Base-by-base conservation (phyloP, 2,888 invertebrate species). In the Aethes cnicana region DNA sequence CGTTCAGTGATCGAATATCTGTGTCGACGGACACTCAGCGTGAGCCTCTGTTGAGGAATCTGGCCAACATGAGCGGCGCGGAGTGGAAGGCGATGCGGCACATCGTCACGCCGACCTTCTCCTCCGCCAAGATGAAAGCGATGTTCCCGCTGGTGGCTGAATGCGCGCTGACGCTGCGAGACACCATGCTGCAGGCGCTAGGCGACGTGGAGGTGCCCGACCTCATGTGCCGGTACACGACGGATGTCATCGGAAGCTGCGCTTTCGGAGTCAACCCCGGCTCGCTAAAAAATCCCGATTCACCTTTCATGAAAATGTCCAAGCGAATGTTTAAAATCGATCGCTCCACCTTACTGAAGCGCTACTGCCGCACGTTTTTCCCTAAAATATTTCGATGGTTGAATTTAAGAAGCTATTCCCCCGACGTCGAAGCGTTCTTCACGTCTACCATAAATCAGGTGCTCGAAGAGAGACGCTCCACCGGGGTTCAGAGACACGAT, bases 81-180 rank as follows among this genome's bases (percentile, higher is more conserved):
- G 88, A 88, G 57, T 90, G 90, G 90, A 86, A 77, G 61, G 74
- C 79, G 17, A 87, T 90, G 85, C 68, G 89, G 42, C 82, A 84
- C 20, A 84, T 87, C 48, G 80, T 90, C 8, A 81, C 85, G 4
- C 88, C 89, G 7, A 81, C 86, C n/a, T 90, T 90, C 59, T 87
- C 90, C 3, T 82, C 88, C 7, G 88, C 83, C 17, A 90, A 90
- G 62, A 88, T 89, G 85, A 90, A 87, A 58, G 88, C 81, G 3
- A 90, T 90, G 90, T 90, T 90, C 59, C 86, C 87, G 12, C 66
- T 90, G 32, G 66, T 90, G 36, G 74, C 74, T 2, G 84, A 86
- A 5, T 89, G 89, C 63, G 81, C 87, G 0, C 71, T 72, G 54
- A 72, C 79, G 3, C 66, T 90, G 11, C 76, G 74, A 59, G 62